Conservation (phyloP, 1,140 invertebrate species). For the Drosophila punjabiensis region DNA sequence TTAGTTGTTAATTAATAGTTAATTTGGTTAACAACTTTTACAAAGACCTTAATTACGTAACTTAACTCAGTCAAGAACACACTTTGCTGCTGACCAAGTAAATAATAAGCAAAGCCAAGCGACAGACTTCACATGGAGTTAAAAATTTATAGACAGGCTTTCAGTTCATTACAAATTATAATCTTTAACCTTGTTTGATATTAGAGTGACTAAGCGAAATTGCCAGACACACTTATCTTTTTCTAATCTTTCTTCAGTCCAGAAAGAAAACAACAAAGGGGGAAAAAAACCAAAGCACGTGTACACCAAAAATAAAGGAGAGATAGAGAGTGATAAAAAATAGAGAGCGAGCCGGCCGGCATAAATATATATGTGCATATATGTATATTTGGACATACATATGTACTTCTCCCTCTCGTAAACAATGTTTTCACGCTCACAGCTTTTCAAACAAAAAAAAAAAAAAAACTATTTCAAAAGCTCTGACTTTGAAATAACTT, state of each 20-base stretch:
- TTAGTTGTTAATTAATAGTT: background rate
- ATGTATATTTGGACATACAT: background rate
- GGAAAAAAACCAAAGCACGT: slow-evolving; percentile 5
- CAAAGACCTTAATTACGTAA: background rate
- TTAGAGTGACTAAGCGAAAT: slow-evolving; percentile 5
- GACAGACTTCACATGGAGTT: background rate
- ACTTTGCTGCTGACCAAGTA: background rate
- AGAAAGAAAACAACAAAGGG: background rate
- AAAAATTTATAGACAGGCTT: background rate
- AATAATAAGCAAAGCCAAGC: background rate
- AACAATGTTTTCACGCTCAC: background rate
- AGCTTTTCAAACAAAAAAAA: slow-evolving; percentile 19
- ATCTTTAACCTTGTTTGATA: background rate
- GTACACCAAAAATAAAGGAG: slow-evolving; percentile 20
- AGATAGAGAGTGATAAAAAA: background rate
- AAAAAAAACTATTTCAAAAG: slow-evolving; percentile 23
- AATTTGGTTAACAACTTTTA: background rate
- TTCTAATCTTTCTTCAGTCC: background rate
- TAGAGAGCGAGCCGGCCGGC: slow-evolving; percentile 34
- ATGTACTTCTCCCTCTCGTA: slow-evolving; percentile 3
- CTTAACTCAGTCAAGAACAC: no score
- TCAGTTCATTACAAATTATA: background rate
- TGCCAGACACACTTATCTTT: slow-evolving; percentile 1
- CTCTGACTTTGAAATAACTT: slow-evolving; percentile 16
- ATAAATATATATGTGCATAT: background rate